These are phyloP conservation scores for Chesias legatella DNA, from an alignment of 2,888 invertebrate genomes.

Conservation along the genomic window DNA sequence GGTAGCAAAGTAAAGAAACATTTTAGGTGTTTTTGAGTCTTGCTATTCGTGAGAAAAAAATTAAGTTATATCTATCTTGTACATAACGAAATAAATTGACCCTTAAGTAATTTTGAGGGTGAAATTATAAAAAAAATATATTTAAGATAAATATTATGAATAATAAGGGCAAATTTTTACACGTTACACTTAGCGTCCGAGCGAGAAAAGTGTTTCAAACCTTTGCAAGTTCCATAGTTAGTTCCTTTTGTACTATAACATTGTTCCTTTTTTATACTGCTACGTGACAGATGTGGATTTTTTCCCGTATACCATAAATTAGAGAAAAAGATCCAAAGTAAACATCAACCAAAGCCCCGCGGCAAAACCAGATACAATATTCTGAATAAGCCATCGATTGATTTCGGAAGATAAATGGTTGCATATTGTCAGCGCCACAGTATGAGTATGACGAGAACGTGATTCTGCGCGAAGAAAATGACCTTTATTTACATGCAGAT, in stretches of 20 bases:
- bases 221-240: conserved; percentile 12
- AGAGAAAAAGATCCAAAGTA: conserved; percentile 76
- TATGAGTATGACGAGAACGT: conserved; percentile 66
- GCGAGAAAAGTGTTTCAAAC: conserved; percentile 10
- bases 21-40: no score
- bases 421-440: conserved; percentile 77
- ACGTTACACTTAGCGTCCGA: no score
- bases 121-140: no score
- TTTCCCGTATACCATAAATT: conserved; percentile 64
- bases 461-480: conserved; percentile 61
- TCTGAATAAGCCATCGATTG: conserved; percentile 81
- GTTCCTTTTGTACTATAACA: conserved; percentile 32
- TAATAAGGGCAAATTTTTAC: no score
- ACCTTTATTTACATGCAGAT: conserved; percentile 50
- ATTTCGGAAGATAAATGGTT: conserved; percentile 80
- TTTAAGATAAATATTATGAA: no score
- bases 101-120: no score
- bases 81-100: no score
- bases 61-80: no score
- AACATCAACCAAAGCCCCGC: conserved; percentile 74
- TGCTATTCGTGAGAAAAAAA: no score
- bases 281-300: conserved; percentile 68
- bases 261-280: conserved; percentile 18
- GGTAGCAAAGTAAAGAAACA: background rate
- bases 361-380: conserved; percentile 77